Base-by-base conservation (phyloP, 2,113 vertebrate species). In the Scortum barcoo region DNA sequence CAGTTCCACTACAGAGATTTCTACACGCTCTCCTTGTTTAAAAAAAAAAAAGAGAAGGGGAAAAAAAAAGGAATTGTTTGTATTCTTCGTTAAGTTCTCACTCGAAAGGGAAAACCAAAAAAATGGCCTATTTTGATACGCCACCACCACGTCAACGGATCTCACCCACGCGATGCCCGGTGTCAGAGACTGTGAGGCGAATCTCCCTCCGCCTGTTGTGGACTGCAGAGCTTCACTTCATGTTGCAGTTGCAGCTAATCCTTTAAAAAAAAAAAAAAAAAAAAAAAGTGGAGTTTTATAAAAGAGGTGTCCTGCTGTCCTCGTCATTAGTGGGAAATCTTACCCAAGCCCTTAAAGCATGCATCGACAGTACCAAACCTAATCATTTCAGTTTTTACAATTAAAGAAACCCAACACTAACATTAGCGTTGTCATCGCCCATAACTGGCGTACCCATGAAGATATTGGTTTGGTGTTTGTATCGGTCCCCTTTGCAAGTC, bases 201-300 rank as follows among this genome's bases (percentile, higher is more conserved):
- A 57, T 50, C 48, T 44, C 56, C 63, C 76, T 65, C 60, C 36
- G 51, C 54, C 72, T 68, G 79, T 33, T 44, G 83, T 82, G 86
- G 62, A 88, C 85, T 76, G 85, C 85, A 83, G 69, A 91, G 86
- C 82, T 79, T 91, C 83, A 67, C 82, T 79, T 91, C 83, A 67
- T 57, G 84, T 89, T 79, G 85, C 90, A 84, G 84, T 89, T 79
- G 85, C 90, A 84, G 86, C 88, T 86, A 70, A 80, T 75, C 28
- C 33, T 56, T n/a, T n/a, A 12, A 81, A 65, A 19, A 60, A 20
- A 62, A 19, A 16, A 33, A 40, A n/a, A 12, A 81, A 65, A 19
- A 60, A 20, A 62, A 19, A 16, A 33, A 40, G 50, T 62, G 58
- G 28, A 74, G 40, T 85, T 87, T 88, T 72, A 24, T 87, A 86